A percentile compares a stretch with the other conserved stretches of the same genome.
phyloP scores from a whole-genome alignment of 2,797 vertebrate species.

The Glossophaga mutica region DNA sequence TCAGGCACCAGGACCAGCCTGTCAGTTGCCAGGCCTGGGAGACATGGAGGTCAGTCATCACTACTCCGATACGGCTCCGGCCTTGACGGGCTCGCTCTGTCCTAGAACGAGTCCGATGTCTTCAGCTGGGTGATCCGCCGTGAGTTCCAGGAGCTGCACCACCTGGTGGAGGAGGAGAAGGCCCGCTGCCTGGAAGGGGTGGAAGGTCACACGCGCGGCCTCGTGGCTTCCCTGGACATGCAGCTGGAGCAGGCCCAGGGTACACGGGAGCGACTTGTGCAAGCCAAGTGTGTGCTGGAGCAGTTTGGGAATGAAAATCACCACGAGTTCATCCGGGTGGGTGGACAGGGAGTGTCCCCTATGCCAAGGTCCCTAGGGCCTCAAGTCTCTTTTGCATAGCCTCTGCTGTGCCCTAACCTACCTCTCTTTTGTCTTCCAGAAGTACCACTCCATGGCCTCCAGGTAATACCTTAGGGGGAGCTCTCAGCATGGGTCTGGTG shows the following conservation, averaged over 20 bases:
- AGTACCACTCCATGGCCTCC: constrained; percentile 82
- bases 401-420: not conserved
- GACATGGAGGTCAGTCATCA: not conserved
- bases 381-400: not conserved
- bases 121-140: constrained; percentile 89
- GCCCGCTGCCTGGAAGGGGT: constrained; percentile 84
- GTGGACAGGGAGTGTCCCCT: not conserved
- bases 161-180: constrained; percentile 87
- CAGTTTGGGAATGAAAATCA: constrained; percentile 83
- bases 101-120: constrained; percentile 89
- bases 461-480: constrained; percentile 63
- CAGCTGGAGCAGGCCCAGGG: constrained; percentile 85
- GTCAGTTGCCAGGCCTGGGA: not conserved
- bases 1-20: not conserved
- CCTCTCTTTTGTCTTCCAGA: constrained; percentile 80
- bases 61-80: accelerated
- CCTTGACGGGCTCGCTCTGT: not conserved
- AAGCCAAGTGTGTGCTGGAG: constrained; percentile 81
- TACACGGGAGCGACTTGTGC: constrained; percentile 78
- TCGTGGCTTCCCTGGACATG: constrained; percentile 85
- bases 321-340: constrained; percentile 87
- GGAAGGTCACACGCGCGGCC: constrained; percentile 81
- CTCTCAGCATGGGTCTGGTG: not conserved
- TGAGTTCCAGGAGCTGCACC: constrained; percentile 89
- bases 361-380: accelerated